Evolutionary conservation across 2,113 vertebrate species (phyloP), one percentile per base, ranked within the genome.

Genomic region (Anhinga rufa): DNA sequence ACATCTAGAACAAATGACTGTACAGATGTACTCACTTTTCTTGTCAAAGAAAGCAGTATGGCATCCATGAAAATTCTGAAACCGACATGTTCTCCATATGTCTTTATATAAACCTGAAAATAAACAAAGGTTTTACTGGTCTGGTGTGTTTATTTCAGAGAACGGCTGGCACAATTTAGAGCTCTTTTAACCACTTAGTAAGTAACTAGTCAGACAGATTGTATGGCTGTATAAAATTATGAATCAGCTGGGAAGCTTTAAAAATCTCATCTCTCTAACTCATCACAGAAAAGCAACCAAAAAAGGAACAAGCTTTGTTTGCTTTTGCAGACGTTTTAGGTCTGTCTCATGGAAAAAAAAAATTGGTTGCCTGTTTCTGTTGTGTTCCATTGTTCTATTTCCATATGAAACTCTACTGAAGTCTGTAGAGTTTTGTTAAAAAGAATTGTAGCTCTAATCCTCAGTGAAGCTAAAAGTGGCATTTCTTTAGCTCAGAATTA

Each of bases 61-160:
- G 99, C 99, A 90, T 99, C 99, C 99, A 99, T 99, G 92, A 99
- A 99, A 97, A 99, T 99, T 91, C 99, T 98, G 90, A 99, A 99
- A 24, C 99, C 99, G 17, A 99, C 99, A 78, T 99, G 99, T 76
- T 99, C 99, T 34, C 99, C 99, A 9, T 99, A 98, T 1, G 99
- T 99, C 97, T 98, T 98, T 88, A 99, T 98, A 86, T 99, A 99
- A 88, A 99, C 98, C 99, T 99, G 69, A 90, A 97, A 96, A 90
- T 68, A 97, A 97, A 77, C 13, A 60, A 42, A 78, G 40, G 25
- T 64, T 92, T 88, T 86, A 70, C 12, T 68, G 75, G 31, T 57
- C 74, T 82, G 46, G 31, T 52, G 57, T 75, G 92, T 83, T 79
- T 5, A 78, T 81, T 76, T 84, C 64, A 75, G 31, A 78, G 24